Evolutionary conservation across 2,888 invertebrate genomes (phyloP), one percentile per base, ranked within the genome.

Genomic region (Rhodophaea formosa): DNA sequence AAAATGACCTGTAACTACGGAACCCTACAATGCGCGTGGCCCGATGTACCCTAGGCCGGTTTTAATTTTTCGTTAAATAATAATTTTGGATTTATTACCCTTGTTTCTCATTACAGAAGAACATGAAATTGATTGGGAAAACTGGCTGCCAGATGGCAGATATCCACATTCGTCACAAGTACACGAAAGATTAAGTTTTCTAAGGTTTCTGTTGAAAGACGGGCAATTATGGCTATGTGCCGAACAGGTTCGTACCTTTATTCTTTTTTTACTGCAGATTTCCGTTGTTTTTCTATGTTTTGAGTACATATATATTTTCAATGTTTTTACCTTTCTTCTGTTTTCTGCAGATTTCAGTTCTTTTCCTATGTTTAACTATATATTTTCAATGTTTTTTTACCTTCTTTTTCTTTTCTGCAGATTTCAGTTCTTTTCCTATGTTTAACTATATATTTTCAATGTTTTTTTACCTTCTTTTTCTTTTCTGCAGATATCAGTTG

Each of bases 151-250:
- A 0, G 98, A 98, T 78, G 96, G 96, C 17, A 93, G 98, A 66
- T 99, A 98, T 84, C 96, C 96, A 71, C 99, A 99, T 82, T 93
- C 95, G 57, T 94, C 96, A 70, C 98, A 99, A 92, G 97, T 99
- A 59, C 96, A 97, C 77, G 98, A 98, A 84, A 93, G 99, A 72
- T 93, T 98, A 62, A 97, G 97, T 91, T 98, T 98, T 91, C 93
- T 98, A 64, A 94, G 97, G 80, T 98, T 98, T 92, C 91, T 98
- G 69, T 91, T 98, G 53, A 97, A 97, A 93, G 98, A 99, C 88
- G 98, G 99, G 23, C 98, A 98, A 84, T 86, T 99, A 59, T 99
- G 98, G 98, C 93, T 99, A 65, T 98, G 98, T 83, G 97, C 98
- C 47, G 97, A 98, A 82, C 98, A 99, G 83, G 92, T 92, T 75